Evolutionary conservation across 2,888 invertebrate species (phyloP).

Genomic region (Schizaphis graminum): DNA sequence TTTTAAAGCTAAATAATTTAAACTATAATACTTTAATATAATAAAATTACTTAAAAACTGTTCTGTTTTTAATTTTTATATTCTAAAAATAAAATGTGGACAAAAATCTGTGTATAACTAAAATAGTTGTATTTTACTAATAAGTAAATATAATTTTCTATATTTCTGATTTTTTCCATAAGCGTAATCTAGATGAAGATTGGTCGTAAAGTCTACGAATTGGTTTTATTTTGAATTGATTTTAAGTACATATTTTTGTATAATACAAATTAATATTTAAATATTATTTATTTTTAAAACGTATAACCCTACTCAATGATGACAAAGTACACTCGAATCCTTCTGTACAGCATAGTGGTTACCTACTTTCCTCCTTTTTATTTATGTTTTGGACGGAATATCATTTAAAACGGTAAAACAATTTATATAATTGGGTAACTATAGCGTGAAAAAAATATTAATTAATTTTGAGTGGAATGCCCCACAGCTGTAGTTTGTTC

Average conservation of each 20-base stretch:
- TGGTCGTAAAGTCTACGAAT: not conserved
- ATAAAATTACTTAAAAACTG: not conserved
- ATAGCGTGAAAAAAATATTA: not conserved
- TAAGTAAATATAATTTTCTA: not conserved
- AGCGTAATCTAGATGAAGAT: not conserved
- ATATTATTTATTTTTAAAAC: not conserved
- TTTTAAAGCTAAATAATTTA: too few species aligned
- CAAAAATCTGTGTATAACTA: not conserved
- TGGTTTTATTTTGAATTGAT: not conserved
- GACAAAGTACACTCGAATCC: too few species aligned
- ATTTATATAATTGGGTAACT: not conserved
- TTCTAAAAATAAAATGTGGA: not conserved
- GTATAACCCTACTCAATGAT: too few species aligned
- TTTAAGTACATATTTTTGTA: not conserved
- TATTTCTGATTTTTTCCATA: not conserved
- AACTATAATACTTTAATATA: not conserved
- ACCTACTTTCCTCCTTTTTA: not conserved
- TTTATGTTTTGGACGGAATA: not conserved
- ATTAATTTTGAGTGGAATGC: not conserved
- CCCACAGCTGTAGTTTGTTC: not conserved
- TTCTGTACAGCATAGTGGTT: too few species aligned
- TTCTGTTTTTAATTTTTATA: not conserved
- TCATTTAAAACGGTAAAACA: not conserved
- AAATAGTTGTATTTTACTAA: not conserved
- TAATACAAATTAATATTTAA: not conserved